Percentiles rank a stretch among this genome's conserved stretches.
phyloP scores from a whole-genome alignment of 2,113 vertebrate genomes.

The Passer domesticus region DNA sequence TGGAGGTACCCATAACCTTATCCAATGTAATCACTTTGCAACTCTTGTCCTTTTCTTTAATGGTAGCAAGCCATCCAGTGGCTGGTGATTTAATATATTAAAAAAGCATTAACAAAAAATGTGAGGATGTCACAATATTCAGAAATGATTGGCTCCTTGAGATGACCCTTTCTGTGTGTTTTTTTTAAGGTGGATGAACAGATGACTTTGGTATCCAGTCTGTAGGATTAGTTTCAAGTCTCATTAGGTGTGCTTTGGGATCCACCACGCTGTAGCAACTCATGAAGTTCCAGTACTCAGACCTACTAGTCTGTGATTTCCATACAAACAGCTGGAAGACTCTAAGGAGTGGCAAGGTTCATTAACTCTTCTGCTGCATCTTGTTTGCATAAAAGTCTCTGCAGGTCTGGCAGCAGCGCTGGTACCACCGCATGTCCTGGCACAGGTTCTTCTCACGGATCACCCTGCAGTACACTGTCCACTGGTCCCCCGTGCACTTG shows the following conservation, averaged over 20 bases:
- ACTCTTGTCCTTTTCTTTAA: slow-evolving; percentile 49
- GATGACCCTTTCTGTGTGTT: slow-evolving; percentile 26
- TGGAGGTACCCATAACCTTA: slow-evolving; percentile 47
- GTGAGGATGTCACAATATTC: slow-evolving; percentile 34
- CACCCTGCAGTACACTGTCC: slow-evolving; percentile 92
- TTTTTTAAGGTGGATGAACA: slow-evolving; percentile 20
- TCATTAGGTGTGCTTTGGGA: slow-evolving; percentile 67
- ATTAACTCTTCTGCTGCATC: slow-evolving; percentile 82
- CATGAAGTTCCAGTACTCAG: slow-evolving; percentile 57
- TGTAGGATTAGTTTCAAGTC: slow-evolving; percentile 75
- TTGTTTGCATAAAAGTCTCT: slow-evolving; percentile 94
- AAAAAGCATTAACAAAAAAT: slow-evolving; percentile 44
- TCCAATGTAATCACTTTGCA: slow-evolving; percentile 50
- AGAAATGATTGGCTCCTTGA: slow-evolving; percentile 43
- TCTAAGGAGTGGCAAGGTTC: slow-evolving; percentile 46
- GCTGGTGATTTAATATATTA: slow-evolving; percentile 74
- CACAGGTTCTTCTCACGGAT: slow-evolving; percentile 93
- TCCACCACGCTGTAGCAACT: slow-evolving; percentile 54
- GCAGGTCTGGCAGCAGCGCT: slow-evolving; percentile 95
- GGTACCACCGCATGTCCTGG: slow-evolving; percentile 97
- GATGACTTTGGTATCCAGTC: slow-evolving; percentile 76
- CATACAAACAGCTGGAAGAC: slow-evolving; percentile 60
- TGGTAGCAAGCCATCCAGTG: slow-evolving; percentile 79
- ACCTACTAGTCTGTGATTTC: slow-evolving; percentile 54
- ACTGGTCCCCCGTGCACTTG: slow-evolving; percentile 93